These are phyloP conservation scores for Aphelocoma coerulescens DNA, from an alignment of 2,113 vertebrate species.

Conservation along the genomic window DNA sequence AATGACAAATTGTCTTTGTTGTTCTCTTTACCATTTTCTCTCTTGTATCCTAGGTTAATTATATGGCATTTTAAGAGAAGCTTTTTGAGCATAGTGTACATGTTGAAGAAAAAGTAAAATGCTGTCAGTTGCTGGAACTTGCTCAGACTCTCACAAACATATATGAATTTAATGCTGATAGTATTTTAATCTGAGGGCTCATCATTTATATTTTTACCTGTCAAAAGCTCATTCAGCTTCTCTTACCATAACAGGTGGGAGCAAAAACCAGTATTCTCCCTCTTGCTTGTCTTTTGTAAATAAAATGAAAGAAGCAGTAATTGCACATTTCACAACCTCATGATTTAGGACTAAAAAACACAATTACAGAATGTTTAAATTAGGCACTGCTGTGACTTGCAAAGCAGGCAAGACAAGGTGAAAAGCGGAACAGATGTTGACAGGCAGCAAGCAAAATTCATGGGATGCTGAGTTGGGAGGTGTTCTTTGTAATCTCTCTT, in stretches of 20 bases:
- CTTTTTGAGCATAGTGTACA: not conserved
- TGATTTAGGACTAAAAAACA: not conserved
- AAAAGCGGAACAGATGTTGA: not conserved
- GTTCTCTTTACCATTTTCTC: not conserved
- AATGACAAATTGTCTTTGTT: slow-evolving; percentile 57
- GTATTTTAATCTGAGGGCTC: not conserved
- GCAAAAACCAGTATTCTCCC: not conserved
- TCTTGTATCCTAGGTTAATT: slow-evolving; percentile 38
- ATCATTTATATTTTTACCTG: not conserved
- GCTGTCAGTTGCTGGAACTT: slow-evolving; percentile 14
- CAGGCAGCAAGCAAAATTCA: not conserved
- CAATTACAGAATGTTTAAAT: not conserved
- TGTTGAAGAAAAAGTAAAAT: slow-evolving; percentile 18
- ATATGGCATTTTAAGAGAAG: not conserved
- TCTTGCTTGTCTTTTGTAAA: not conserved
- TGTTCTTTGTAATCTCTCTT: not conserved
- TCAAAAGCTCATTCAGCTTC: not conserved
- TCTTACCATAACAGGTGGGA: not conserved
- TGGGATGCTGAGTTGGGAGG: not conserved
- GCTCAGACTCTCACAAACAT: not conserved
- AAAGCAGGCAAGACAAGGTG: not conserved
- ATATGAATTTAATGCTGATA: not conserved
- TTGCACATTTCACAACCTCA: not conserved
- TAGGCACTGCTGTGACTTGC: not conserved
- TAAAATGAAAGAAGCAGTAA: slow-evolving; percentile 4